These are phyloP conservation scores for Patella pellucida DNA, from an alignment of 2,888 invertebrate genomes.

Conservation along the genomic window DNA sequence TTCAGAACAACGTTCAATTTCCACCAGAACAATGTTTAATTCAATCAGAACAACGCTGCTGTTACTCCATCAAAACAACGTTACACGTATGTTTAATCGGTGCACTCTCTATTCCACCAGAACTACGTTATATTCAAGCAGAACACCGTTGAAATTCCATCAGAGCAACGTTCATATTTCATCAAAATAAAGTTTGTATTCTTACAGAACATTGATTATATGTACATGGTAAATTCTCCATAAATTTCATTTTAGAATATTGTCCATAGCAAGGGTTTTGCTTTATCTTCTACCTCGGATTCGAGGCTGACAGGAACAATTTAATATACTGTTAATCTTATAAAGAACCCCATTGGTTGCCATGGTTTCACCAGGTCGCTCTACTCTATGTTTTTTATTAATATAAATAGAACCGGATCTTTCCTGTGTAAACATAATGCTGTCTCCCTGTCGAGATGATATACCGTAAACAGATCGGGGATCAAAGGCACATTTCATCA, in stretches of 20 bases:
- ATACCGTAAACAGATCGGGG: slow-evolving; percentile 40
- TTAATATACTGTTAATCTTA: slow-evolving; percentile 50
- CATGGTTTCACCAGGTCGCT: slow-evolving; percentile 36
- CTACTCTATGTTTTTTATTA: slow-evolving; percentile 43
- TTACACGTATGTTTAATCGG: no score
- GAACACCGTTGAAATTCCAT: no score
- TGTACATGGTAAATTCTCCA: no score
- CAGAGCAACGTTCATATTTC: no score
- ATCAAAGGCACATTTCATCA: slow-evolving; percentile 41
- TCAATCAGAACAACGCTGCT: no score
- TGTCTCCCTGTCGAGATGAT: slow-evolving; percentile 43
- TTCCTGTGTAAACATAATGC: slow-evolving; percentile 38
- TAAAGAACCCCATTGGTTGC: slow-evolving; percentile 53
- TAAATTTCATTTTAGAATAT: not conserved
- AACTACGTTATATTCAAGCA: no score
- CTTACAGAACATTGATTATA: no score
- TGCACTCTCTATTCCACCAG: no score
- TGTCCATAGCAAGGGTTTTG: not conserved
- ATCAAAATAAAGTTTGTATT: no score
- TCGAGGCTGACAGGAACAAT: slow-evolving; percentile 34
- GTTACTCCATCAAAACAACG: no score
- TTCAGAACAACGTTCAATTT: no score
- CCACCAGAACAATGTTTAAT: no score
- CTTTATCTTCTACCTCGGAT: slow-evolving; percentile 5
- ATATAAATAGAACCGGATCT: slow-evolving; percentile 34